A percentile compares a stretch with the other conserved stretches of the same genome.
phyloP scores from a whole-genome alignment of 2,113 vertebrate genomes.

The Oxyura jamaicensis region DNA sequence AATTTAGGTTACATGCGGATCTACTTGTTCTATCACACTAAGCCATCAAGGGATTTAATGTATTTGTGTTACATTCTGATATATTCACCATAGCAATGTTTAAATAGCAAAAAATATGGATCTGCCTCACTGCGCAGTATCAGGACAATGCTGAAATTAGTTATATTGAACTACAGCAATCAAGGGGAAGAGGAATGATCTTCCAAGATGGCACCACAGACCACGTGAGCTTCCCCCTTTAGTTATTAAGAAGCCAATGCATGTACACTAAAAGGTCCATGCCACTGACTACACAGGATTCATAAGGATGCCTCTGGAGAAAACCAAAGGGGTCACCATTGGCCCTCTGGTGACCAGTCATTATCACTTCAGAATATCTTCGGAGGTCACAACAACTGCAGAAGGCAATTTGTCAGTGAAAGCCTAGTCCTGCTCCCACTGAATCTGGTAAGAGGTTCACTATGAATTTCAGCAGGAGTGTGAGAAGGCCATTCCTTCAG shows the following conservation, averaged over 20 bases:
- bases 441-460: not conserved
- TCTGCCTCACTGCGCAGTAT: not conserved
- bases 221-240: not conserved
- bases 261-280: not conserved
- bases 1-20: not conserved
- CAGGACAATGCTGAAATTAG: not conserved
- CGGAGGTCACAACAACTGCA: slow-evolving; percentile 28
- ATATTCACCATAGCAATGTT: slow-evolving; percentile 9
- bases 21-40: not conserved
- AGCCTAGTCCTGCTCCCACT: not conserved
- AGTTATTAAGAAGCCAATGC: slow-evolving; percentile 25
- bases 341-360: not conserved
- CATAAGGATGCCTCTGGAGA: not conserved
- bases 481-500: slow-evolving; percentile 8
- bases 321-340: not conserved
- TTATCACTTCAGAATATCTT: slow-evolving; percentile 14
- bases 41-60: not conserved
- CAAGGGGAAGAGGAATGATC: not conserved
- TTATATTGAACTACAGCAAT: not conserved
- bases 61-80: not conserved
- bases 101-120: not conserved
- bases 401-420: slow-evolving; percentile 4
- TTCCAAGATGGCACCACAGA: slow-evolving; percentile 20
- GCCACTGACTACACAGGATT: not conserved
- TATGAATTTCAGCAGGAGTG: slow-evolving; percentile 9